These are phyloP conservation scores for Probosciger aterrimus DNA, from an alignment of 2,113 vertebrate species.

Conservation along the genomic window DNA sequence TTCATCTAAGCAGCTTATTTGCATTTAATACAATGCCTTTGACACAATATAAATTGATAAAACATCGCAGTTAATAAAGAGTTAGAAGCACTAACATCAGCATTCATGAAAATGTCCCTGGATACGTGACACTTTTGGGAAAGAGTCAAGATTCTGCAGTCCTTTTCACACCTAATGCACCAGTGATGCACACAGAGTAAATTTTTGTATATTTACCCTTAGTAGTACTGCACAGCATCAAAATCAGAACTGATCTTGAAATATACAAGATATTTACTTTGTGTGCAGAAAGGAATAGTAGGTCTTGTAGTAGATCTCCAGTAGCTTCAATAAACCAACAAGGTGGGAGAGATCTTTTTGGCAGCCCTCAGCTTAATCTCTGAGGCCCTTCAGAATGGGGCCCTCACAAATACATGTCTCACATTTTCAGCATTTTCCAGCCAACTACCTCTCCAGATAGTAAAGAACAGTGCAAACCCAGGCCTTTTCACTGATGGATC, in stretches of 20 bases:
- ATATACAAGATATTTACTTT: not conserved
- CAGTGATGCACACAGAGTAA: not conserved
- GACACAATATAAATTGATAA: not conserved
- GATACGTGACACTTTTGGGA: not conserved
- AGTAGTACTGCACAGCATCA: not conserved
- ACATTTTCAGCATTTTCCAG: not conserved
- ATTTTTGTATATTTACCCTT: not conserved
- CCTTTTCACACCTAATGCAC: not conserved
- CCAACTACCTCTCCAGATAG: not conserved
- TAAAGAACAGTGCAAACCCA: not conserved
- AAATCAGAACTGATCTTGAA: not conserved
- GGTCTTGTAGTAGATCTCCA: not conserved
- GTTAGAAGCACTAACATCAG: not conserved
- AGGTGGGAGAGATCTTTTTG: not conserved
- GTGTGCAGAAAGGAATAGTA: not conserved
- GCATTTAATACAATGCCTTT: not conserved
- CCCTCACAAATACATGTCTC: not conserved
- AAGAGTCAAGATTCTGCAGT: not conserved
- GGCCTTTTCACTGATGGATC: not conserved
- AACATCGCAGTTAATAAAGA: not conserved
- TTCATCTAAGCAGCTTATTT: not conserved
- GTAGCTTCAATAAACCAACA: not conserved
- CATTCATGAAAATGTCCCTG: not conserved
- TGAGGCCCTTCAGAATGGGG: not conserved
- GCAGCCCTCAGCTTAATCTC: not conserved